A percentile compares a stretch with the other conserved stretches of the same genome.
Conservation (phyloP, 1,140 invertebrate species). For the Sycophaga agraensis region DNA sequence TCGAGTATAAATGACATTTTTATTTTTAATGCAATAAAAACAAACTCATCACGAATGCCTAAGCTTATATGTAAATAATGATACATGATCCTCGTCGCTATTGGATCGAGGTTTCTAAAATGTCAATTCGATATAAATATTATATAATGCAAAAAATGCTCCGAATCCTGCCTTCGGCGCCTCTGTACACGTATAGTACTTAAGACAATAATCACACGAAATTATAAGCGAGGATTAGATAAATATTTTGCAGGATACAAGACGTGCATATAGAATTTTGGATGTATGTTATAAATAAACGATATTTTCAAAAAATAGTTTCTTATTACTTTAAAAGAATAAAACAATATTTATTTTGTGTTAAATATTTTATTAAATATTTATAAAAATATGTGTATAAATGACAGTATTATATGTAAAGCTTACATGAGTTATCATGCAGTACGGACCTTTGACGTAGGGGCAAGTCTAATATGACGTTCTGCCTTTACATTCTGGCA, state of each 20-base stretch:
- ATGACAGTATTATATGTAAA: conserved; percentile 51
- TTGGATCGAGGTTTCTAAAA: neutral
- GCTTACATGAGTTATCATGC: conserved; percentile 38
- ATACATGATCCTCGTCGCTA: neutral
- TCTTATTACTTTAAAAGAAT: conserved; percentile 24
- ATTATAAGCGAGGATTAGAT: conserved; percentile 32
- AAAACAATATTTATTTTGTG: neutral
- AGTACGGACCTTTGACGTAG: too few species aligned
- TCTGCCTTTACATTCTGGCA: neutral
- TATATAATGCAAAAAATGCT: conserved; percentile 5
- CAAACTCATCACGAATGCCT: conserved; percentile 20
- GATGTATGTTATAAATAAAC: conserved; percentile 35
- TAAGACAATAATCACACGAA: conserved; percentile 33
- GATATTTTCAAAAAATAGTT: conserved; percentile 32
- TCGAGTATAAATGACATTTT: conserved; percentile 10
- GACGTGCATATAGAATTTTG: conserved; percentile 28
- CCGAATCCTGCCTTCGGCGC: conserved; percentile 17
- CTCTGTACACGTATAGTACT: conserved; percentile 34
- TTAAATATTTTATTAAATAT: conserved; percentile 53
- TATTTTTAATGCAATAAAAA: conserved; percentile 15
- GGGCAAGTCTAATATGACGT: neutral
- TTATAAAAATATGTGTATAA: conserved; percentile 58
- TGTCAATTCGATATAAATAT: conserved; percentile 1
- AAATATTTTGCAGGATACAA: conserved; percentile 25
- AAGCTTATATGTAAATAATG: conserved; percentile 27